phyloP scores from a whole-genome alignment of 1,140 invertebrate species.

The Leptinotarsa defecta region DNA sequence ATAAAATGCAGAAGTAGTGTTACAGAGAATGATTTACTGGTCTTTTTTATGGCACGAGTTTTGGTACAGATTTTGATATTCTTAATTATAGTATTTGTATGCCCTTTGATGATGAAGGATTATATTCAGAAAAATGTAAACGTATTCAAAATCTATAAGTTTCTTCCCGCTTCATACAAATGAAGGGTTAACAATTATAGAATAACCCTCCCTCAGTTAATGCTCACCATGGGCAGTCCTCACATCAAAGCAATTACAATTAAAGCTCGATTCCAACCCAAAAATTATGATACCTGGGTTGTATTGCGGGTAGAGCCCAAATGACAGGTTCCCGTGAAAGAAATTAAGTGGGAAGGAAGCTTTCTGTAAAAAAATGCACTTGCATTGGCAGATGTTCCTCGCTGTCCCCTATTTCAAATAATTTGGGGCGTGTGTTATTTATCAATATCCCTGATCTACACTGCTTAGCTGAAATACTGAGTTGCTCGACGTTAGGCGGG shows the following conservation, averaged over 20 bases:
- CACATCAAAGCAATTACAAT: not conserved
- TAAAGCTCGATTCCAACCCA: not conserved
- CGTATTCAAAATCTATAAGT: too few species aligned
- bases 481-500: conserved; percentile 8
- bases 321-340: not conserved
- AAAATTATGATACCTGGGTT: not conserved
- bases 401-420: not conserved
- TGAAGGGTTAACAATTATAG: too few species aligned
- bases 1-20: too few species aligned
- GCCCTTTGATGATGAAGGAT: too few species aligned
- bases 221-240: not conserved
- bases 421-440: conserved; percentile 23
- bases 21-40: too few species aligned
- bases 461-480: conserved; percentile 18
- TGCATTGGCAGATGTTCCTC: conserved; percentile 27
- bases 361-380: conserved; percentile 22
- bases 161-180: too few species aligned
- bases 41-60: too few species aligned
- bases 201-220: too few species aligned
- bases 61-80: too few species aligned
- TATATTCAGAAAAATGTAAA: too few species aligned
- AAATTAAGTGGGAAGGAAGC: not conserved
- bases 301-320: not conserved
- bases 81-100: too few species aligned
- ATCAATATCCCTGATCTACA: conserved; percentile 21